These are phyloP conservation scores for Pangasianodon hypophthalmus DNA, from an alignment of 2,113 vertebrate species.

Conservation along the genomic window DNA sequence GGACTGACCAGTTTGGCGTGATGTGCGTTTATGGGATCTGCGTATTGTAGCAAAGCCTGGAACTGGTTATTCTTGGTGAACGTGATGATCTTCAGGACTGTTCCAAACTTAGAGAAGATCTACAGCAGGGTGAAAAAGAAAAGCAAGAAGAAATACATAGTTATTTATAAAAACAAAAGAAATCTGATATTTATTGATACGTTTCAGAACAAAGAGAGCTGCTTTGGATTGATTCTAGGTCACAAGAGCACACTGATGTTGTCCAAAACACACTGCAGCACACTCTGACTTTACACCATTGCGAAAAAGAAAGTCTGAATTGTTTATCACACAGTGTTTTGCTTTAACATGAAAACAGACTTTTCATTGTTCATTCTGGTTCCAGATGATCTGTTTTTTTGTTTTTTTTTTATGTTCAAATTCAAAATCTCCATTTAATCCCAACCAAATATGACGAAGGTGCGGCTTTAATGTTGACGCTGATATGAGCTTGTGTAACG, in stretches of 20 bases:
- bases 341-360: background rate
- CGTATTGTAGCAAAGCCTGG: constrained; percentile 83
- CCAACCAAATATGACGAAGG: background rate
- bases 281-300: background rate
- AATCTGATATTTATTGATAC: background rate
- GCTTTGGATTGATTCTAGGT: background rate
- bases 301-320: background rate
- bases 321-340: background rate
- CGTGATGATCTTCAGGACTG: constrained; percentile 82
- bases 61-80: constrained; percentile 83
- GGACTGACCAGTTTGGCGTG: constrained; percentile 82
- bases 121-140: constrained; percentile 44
- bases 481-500: background rate
- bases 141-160: constrained; percentile 2
- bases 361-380: no score
- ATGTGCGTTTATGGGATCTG: constrained; percentile 76
- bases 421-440: background rate
- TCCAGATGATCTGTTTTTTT: background rate
- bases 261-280: background rate
- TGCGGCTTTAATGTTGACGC: background rate
- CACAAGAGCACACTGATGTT: background rate
- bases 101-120: constrained; percentile 86
- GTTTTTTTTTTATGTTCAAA: no score
- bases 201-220: background rate
- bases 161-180: background rate